These are phyloP conservation scores for Heteronetta atricapilla DNA, from an alignment of 2,113 vertebrate genomes.

Conservation along the genomic window DNA sequence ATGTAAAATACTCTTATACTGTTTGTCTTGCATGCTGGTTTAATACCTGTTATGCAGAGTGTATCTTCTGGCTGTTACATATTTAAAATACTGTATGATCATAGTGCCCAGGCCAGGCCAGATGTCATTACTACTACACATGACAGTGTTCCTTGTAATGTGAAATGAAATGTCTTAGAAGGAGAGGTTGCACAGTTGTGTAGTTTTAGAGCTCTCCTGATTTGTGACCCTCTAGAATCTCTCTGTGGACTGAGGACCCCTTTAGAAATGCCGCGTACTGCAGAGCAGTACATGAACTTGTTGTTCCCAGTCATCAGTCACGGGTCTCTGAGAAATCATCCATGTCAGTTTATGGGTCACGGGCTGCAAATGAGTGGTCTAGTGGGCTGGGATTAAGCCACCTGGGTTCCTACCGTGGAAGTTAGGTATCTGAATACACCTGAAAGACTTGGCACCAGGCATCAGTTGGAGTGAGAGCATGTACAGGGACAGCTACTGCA, in stretches of 20 bases:
- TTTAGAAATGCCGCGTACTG: neutral
- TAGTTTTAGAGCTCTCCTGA: neutral
- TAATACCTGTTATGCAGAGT: neutral
- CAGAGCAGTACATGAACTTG: neutral
- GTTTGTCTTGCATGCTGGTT: neutral
- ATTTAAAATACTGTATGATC: neutral
- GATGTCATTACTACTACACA: neutral
- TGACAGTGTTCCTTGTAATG: neutral
- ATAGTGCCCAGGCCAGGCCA: neutral
- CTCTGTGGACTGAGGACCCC: neutral
- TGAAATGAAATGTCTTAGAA: neutral
- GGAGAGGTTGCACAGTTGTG: neutral
- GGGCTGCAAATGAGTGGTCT: neutral
- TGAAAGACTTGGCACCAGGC: neutral
- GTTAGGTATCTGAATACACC: neutral
- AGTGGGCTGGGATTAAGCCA: neutral
- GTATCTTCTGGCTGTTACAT: neutral
- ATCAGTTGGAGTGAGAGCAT: neutral
- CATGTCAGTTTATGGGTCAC: rapidly evolving
- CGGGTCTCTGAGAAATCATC: neutral
- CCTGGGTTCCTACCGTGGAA: neutral
- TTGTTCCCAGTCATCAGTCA: neutral
- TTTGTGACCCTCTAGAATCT: neutral
- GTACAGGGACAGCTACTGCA: neutral
- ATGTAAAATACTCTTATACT: neutral